phyloP scores from a whole-genome alignment of 2,888 invertebrate genomes.

The Cataglyphis livida region DNA sequence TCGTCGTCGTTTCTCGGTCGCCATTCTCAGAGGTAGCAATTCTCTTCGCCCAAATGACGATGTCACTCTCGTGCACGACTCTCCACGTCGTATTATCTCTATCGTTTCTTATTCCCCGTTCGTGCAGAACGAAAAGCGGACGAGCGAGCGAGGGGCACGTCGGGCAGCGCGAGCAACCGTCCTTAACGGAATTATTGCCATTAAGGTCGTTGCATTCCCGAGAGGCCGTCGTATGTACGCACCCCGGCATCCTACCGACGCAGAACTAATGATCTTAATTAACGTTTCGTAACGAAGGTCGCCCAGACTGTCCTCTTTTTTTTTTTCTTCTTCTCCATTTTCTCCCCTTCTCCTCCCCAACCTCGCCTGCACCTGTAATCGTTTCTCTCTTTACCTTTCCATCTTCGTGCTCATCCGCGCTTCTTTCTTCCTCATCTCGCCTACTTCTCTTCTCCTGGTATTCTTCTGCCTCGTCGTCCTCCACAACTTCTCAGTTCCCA shows the following conservation, averaged over 20 bases:
- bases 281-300: conserved; percentile 83
- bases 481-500: conserved; percentile 61
- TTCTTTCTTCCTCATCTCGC: conserved; percentile 38
- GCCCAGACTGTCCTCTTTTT: conserved; percentile 66
- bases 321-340: conserved; percentile 44
- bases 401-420: conserved; percentile 43
- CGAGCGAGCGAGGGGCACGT: conserved; percentile 36
- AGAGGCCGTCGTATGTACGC: conserved; percentile 77
- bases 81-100: conserved; percentile 50
- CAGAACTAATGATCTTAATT: conserved; percentile 84
- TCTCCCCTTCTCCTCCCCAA: conserved; percentile 35
- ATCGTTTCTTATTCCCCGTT: conserved; percentile 34
- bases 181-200: conserved; percentile 79
- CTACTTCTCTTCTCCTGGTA: conserved; percentile 30
- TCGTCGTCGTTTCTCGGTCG: conserved; percentile 57
- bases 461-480: conserved; percentile 51
- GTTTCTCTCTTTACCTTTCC: conserved; percentile 48
- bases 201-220: conserved; percentile 80
- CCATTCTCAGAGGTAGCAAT: conserved; percentile 65
- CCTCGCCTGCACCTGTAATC: conserved; percentile 18
- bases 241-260: conserved; percentile 79
- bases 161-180: conserved; percentile 72
- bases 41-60: conserved; percentile 74
- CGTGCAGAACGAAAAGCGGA: conserved; percentile 67
- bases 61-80: conserved; percentile 70